A percentile compares a stretch with the other conserved stretches of the same genome.
Evolutionary conservation across 2,797 vertebrate species (phyloP).

Genomic region (Melanotaenia pygmaea): DNA sequence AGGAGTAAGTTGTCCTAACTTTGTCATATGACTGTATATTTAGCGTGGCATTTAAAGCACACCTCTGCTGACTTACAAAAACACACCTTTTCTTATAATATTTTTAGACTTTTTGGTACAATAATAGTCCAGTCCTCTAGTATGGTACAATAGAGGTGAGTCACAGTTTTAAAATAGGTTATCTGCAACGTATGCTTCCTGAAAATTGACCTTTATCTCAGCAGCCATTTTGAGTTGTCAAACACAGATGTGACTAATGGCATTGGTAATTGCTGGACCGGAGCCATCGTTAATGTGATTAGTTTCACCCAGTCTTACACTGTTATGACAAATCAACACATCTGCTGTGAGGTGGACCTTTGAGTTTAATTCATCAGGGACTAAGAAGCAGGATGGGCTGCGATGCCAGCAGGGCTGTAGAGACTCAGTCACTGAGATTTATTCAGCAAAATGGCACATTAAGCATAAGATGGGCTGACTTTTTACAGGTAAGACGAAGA

Average conservation of each 20-base stretch:
- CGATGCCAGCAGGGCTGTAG: neutral
- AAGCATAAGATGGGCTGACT: neutral
- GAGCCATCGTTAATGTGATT: conserved; percentile 11
- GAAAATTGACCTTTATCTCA: conserved; percentile 29
- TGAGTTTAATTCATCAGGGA: conserved; percentile 8
- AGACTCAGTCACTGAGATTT: conserved; percentile 6
- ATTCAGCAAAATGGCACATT: conserved; percentile 5
- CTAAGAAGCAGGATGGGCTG: neutral
- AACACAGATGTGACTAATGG: conserved; percentile 21
- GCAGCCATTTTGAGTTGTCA: conserved; percentile 24
- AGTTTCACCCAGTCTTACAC: conserved; percentile 16
- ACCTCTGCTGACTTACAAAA: neutral
- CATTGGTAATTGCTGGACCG: conserved; percentile 19
- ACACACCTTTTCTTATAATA: neutral
- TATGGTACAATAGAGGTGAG: neutral
- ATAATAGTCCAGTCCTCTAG: neutral
- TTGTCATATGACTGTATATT: neutral
- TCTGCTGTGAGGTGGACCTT: neutral
- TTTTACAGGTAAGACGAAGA: neutral
- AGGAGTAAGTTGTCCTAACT: neutral
- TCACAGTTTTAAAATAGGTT: neutral
- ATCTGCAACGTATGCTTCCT: neutral
- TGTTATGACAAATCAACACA: conserved; percentile 9
- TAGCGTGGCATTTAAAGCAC: neutral
- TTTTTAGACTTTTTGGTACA: neutral